phyloP scores from a whole-genome alignment of 1,140 invertebrate genomes.

The Diorhabda carinulata region DNA sequence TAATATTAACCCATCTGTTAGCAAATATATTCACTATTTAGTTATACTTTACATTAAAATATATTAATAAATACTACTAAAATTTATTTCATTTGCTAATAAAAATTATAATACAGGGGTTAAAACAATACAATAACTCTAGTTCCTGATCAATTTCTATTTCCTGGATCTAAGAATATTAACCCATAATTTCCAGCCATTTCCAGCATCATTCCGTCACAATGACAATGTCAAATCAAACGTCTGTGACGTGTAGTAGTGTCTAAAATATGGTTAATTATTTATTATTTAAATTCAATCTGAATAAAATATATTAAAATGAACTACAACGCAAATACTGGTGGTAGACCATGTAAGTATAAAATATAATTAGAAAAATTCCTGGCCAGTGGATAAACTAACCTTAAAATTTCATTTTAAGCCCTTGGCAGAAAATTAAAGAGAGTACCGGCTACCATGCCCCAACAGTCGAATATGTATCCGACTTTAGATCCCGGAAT shows the following conservation, averaged over 20 bases:
- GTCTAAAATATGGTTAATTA: neutral
- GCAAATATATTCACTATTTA: too few relatives aligned
- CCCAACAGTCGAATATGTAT: conserved; percentile 37
- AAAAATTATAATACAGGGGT: too few relatives aligned
- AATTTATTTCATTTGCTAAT: too few relatives aligned
- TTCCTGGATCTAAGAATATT: too few relatives aligned
- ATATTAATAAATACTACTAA: too few relatives aligned
- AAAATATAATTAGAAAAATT: conserved; percentile 17
- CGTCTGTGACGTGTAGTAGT: neutral
- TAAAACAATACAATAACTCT: too few relatives aligned
- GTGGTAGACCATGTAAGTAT: conserved; percentile 50
- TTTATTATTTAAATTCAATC: neutral
- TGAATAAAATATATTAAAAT: conserved; percentile 32
- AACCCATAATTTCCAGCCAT: too few relatives aligned
- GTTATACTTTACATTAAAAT: too few relatives aligned
- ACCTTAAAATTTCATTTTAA: conserved; percentile 26
- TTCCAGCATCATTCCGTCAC: too few relatives aligned
- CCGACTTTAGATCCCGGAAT: conserved; percentile 31
- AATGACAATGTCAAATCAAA: neutral
- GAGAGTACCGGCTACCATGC: conserved; percentile 49
- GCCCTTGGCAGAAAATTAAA: conserved; percentile 55
- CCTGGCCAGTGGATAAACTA: conserved; percentile 9
- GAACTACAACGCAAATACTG: conserved; percentile 54
- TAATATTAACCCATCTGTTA: too few relatives aligned
- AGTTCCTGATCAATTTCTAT: too few relatives aligned